phyloP scores from a whole-genome alignment of 2,113 vertebrate species.

The Myiozetetes cayanensis region DNA sequence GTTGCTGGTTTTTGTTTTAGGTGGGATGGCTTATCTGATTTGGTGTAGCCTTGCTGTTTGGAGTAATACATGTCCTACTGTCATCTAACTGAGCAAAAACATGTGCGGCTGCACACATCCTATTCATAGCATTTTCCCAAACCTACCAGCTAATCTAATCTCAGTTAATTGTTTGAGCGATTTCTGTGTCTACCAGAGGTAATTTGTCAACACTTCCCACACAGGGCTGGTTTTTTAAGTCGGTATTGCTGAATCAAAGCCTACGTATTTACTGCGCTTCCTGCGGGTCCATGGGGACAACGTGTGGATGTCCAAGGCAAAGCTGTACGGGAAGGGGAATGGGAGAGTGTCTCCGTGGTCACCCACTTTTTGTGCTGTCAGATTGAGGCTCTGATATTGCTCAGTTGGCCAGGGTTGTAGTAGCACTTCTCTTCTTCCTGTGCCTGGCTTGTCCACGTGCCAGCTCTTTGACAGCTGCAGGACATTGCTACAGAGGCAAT shows the following conservation, averaged over 20 bases:
- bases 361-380: neutral
- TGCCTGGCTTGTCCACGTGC: slow-evolving; percentile 2
- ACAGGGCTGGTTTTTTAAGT: neutral
- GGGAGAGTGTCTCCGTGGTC: neutral
- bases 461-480: slow-evolving; percentile 42
- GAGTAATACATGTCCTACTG: neutral
- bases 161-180: slow-evolving; percentile 27
- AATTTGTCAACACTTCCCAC: slow-evolving; percentile 24
- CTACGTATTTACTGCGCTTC: neutral
- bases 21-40: slow-evolving; percentile 25
- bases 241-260: neutral
- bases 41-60: neutral
- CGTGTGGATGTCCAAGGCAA: neutral
- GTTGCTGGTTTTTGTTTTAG: neutral
- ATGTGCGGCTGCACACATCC: neutral
- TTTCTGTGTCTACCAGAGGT: slow-evolving; percentile 10
- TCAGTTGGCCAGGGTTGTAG: neutral
- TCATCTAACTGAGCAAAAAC: slow-evolving; percentile 30
- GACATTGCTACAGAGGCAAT: neutral
- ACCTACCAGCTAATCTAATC: slow-evolving; percentile 40
- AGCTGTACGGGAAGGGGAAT: neutral
- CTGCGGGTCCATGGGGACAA: neutral
- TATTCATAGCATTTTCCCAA: neutral
- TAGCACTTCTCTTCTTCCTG: neutral
- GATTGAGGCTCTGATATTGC: neutral